Evolutionary conservation across 2,797 vertebrate species (phyloP).

Genomic region (Falco novaeseelandiae): DNA sequence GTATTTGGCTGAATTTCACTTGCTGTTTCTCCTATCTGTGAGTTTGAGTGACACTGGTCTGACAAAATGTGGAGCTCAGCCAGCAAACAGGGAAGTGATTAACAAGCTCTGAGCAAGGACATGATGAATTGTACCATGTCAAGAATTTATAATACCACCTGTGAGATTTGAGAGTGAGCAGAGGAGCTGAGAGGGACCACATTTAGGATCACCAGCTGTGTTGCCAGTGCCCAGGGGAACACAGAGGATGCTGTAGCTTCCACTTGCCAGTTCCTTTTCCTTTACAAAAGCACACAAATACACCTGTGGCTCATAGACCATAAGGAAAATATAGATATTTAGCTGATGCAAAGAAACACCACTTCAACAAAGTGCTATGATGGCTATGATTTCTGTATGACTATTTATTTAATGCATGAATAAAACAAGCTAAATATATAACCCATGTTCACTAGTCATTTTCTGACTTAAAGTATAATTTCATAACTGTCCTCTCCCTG

Average conservation of each 20-base stretch:
- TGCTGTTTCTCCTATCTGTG: neutral
- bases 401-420: neutral
- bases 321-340: neutral
- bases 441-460: neutral
- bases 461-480: neutral
- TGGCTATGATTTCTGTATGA: neutral
- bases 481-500: fast-evolving
- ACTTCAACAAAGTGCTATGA: neutral
- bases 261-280: neutral
- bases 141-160: neutral
- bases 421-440: neutral
- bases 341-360: neutral
- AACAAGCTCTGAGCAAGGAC: neutral
- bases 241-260: neutral
- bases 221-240: neutral
- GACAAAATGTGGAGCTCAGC: neutral
- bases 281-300: neutral
- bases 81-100: neutral
- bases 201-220: neutral
- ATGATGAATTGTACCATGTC: neutral
- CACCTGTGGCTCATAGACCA: neutral
- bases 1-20: neutral
- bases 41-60: neutral
- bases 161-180: neutral
- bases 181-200: neutral